These are phyloP conservation scores for Rhegmatorhina hoffmannsi DNA, from an alignment of 2,113 vertebrate species.

Conservation along the genomic window DNA sequence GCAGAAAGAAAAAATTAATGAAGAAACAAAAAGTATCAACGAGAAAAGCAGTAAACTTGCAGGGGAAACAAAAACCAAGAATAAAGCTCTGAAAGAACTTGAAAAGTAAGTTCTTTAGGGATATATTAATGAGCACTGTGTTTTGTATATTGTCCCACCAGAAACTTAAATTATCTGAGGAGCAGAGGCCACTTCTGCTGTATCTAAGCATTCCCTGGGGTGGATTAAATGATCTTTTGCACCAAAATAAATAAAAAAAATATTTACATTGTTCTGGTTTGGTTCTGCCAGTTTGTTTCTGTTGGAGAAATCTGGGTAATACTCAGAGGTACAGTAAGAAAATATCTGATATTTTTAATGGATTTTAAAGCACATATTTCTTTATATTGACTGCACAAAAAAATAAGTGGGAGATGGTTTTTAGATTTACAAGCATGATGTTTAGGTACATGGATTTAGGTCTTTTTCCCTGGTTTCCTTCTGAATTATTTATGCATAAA, in stretches of 20 bases:
- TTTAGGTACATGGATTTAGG: neutral
- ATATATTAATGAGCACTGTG: neutral
- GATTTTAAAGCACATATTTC: neutral
- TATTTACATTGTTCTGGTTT: neutral
- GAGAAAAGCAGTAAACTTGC: conserved; percentile 85
- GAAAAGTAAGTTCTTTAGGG: conserved; percentile 83
- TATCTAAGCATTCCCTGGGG: neutral
- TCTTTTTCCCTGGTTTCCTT: neutral
- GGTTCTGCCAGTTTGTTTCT: neutral
- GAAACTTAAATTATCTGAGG: neutral
- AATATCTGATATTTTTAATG: neutral
- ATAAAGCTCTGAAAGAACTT: conserved; percentile 84
- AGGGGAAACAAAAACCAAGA: conserved; percentile 86
- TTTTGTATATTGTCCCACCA: neutral
- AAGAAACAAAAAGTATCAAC: conserved; percentile 87
- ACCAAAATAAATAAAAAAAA: neutral
- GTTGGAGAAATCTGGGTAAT: neutral
- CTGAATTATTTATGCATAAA: neutral
- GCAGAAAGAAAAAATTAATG: conserved; percentile 86
- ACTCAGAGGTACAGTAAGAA: neutral
- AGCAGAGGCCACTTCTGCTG: neutral
- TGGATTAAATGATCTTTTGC: neutral
- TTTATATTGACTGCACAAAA: neutral
- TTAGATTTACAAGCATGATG: neutral
- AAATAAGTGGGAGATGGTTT: neutral